Percentiles rank a stretch among this genome's conserved stretches.
These are phyloP conservation scores for Pyrgus malvae DNA, from an alignment of 2,888 invertebrate species.

Conservation along the genomic window DNA sequence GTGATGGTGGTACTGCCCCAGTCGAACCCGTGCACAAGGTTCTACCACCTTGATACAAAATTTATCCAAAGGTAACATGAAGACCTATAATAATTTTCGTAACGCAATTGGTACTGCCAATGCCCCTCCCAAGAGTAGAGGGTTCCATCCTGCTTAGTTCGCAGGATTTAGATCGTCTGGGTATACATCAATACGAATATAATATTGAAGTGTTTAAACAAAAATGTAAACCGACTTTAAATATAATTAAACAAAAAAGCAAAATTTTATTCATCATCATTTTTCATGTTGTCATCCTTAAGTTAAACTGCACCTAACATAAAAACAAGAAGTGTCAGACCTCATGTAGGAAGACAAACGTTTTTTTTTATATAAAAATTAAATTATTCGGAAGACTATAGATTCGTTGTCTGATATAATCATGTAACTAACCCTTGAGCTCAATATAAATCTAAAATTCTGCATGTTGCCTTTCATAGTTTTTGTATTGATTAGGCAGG, in stretches of 20 bases:
- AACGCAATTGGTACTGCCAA: background rate
- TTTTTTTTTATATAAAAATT: constrained; percentile 6
- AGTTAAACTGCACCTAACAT: background rate
- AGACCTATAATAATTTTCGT: background rate
- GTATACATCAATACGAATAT: background rate
- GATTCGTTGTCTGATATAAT: background rate
- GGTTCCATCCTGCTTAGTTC: background rate
- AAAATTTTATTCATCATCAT: too few species aligned
- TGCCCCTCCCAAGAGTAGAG: background rate
- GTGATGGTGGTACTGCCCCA: constrained; percentile 16
- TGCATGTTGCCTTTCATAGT: too few species aligned
- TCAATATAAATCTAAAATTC: too few species aligned
- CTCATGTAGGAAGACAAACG: constrained; percentile 10
- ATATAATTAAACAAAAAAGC: too few species aligned
- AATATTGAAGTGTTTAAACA: too few species aligned
- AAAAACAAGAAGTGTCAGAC: background rate
- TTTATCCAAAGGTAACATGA: too few species aligned
- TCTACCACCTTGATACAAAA: constrained; percentile 8
- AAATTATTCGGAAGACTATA: constrained; percentile 4
- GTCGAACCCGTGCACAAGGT: constrained; percentile 9
- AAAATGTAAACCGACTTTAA: background rate
- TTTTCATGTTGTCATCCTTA: too few species aligned
- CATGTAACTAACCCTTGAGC: background rate
- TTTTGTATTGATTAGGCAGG: background rate
- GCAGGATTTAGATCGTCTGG: background rate